phyloP scores from a whole-genome alignment of 2,888 invertebrate species.

The Lasioglossum lativentre region DNA sequence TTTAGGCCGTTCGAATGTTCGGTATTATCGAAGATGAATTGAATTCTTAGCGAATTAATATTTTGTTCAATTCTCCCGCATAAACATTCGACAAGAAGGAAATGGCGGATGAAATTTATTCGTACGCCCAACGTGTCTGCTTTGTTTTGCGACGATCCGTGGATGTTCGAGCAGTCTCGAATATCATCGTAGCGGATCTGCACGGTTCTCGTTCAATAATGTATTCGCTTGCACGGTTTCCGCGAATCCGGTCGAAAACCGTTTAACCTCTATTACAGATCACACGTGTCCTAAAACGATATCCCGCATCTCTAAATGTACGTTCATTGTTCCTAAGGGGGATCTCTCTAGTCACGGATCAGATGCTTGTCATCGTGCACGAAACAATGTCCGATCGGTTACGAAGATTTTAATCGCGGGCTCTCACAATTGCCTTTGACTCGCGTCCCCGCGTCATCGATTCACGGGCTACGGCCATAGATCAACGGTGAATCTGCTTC shows the following conservation, averaged over 20 bases:
- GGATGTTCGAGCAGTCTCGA: neutral
- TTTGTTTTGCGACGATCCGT: neutral
- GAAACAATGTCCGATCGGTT: constrained; percentile 52
- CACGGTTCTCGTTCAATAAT: neutral
- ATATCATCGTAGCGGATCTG: neutral
- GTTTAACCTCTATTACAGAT: constrained; percentile 36
- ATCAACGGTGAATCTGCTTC: constrained; percentile 77
- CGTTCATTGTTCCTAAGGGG: constrained; percentile 24
- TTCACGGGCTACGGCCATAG: constrained; percentile 66
- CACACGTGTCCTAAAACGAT: constrained; percentile 40
- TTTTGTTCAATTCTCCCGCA: too few relatives aligned
- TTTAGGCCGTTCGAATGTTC: too few relatives aligned
- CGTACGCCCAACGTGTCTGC: neutral
- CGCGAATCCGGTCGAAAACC: constrained; percentile 13
- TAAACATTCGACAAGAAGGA: neutral
- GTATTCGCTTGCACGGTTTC: constrained; percentile 4
- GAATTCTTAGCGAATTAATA: too few relatives aligned
- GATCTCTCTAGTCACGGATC: constrained; percentile 27
- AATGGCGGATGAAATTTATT: neutral
- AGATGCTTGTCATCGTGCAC: constrained; percentile 38
- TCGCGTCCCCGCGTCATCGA: constrained; percentile 61
- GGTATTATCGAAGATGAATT: neutral
- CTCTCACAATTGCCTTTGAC: constrained; percentile 48
- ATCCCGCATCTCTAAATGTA: constrained; percentile 29
- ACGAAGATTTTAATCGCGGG: constrained; percentile 56